Base-by-base conservation (phyloP, 2,113 vertebrate species). In the Sminthopsis crassicaudata region DNA sequence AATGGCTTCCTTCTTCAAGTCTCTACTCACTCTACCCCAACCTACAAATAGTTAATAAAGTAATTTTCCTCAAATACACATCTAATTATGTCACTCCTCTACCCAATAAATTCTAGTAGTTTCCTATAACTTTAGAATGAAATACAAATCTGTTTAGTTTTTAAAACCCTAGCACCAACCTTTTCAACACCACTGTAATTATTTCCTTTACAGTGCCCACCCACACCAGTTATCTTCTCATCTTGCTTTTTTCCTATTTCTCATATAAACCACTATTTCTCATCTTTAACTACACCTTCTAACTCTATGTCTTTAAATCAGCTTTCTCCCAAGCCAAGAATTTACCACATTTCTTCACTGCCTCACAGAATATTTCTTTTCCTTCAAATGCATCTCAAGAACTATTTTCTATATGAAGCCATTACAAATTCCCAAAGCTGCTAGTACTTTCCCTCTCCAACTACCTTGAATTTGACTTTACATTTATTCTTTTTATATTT, bases 51-150 rank as follows among this genome's bases (percentile, higher is more conserved):
- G 67, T 42, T 76, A 67, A 67, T 10, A 76, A 76, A 76, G 36
- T 76, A 48, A 96, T n/a, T 50, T 94, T 94, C 88, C 67, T 93
- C 94, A 93, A 93, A 36, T 48, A 94, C 25, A 53, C 91, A 52
- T 93, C 90, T 93, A 46, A 92, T 92, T n/a, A 95, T 1, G 55
- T 30, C 67, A 91, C 16, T 22, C 10, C 25, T 94, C 52, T 90
- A 53, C 89, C 89, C 93, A 91, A 94, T 94, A 92, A 95, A 53
- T 60, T 52, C 51, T 3, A 92, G 22, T 90, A 92, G 92, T 10
- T 93, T 16, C n/a, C 92, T 36, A 67, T 92, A 89, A 91, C 42
- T 53, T 96, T 46, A 60, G 8, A 95, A 93, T 67, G 93, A 95
- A 95, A 92, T 50, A 9, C 53, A 94, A 95, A 95, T 50, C 57